phyloP scores from a whole-genome alignment of 2,888 invertebrate genomes.

The Biston betularia region DNA sequence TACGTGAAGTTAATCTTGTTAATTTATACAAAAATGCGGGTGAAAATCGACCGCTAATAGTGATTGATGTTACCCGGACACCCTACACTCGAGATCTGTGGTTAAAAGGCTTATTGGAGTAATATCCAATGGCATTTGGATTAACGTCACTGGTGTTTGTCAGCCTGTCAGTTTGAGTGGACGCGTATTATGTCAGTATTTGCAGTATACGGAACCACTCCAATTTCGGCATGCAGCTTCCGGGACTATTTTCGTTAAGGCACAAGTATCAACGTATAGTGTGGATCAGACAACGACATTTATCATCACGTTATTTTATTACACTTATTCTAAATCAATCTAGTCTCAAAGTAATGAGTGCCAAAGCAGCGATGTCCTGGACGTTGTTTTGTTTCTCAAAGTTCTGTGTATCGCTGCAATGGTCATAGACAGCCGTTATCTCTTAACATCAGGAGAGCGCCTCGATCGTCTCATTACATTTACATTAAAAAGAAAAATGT shows the following conservation, averaged over 20 bases:
- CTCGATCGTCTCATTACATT: too few relatives aligned
- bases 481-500: too few relatives aligned
- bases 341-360: too few relatives aligned
- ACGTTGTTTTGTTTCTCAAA: too few relatives aligned
- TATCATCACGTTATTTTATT: too few relatives aligned
- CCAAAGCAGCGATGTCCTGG: too few relatives aligned
- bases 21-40: background rate
- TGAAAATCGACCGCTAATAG: constrained; percentile 24
- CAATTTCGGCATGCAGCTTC: constrained; percentile 12
- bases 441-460: too few relatives aligned
- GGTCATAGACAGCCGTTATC: too few relatives aligned
- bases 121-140: constrained; percentile 18
- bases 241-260: background rate
- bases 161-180: constrained; percentile 22
- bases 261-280: background rate
- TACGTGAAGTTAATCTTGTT: too few relatives aligned
- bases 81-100: constrained; percentile 18
- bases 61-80: constrained; percentile 27
- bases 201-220: constrained; percentile 17
- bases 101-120: constrained; percentile 19
- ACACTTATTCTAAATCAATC: too few relatives aligned
- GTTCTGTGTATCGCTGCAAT: too few relatives aligned
- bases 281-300: too few relatives aligned
- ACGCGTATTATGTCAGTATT: constrained; percentile 2
- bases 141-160: constrained; percentile 20